Evolutionary conservation across 1,140 invertebrate genomes (phyloP), one percentile per base, ranked within the genome.

Genomic region (Scaptomyza montana): DNA sequence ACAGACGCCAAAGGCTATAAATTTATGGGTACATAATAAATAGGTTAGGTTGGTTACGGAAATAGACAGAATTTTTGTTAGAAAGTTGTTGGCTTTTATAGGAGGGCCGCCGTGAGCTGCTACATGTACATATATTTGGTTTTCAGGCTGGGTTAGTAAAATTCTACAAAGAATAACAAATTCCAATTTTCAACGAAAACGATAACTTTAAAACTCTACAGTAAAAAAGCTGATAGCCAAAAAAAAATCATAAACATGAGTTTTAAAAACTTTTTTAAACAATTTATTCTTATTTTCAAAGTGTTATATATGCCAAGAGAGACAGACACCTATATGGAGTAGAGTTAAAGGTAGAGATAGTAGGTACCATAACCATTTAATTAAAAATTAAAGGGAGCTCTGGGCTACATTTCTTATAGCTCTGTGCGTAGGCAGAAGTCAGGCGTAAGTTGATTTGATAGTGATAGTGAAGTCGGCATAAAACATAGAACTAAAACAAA

Each of bases 1-100:
- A 71, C 62, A 79, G 64, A 72, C 64, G 77, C 70, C 45, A 47
- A 70, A 68, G 59, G 49, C 78, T 84, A 84, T 72, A 67, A 82
- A 71, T 55, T 57, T 30, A n/a, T 50, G n/a, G 25, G 25, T 55
- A 39, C 9, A 49, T 43, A 79, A 10, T 54, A 19, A 8, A 49
- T 50, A 74, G 30, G 21, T 30, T 16, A 56, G 28, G 43, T 46
- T 47, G 28, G 33, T 36, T 9, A 36, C 7, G 41, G 21, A n/a
- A 45, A 50, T 55, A 60, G 63, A 72, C 19, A 49, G 60, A 69
- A 56, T 49, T 62, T 33, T 25, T 49, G 45, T 47, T 46, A 63
- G 36, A 47, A 66, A 80, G 49, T 73, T 47, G 57, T 9, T 54
- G 66, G 41, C 54, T 41, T 39, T 71, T 47, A 8, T 33, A 46